phyloP scores from a whole-genome alignment of 2,797 vertebrate genomes.

The Ptychadena robeensis region DNA sequence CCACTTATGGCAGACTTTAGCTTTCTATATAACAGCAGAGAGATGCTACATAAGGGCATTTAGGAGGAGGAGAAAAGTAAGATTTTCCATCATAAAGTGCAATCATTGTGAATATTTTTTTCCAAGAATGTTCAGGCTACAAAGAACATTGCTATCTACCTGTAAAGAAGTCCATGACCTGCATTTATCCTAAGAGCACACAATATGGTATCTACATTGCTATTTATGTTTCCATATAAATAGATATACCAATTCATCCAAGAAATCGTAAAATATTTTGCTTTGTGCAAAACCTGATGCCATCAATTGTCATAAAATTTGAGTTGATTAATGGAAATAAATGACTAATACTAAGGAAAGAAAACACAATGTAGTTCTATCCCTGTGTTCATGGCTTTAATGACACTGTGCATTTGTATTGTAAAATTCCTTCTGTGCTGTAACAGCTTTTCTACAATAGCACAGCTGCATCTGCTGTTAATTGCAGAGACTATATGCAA shows the following conservation, averaged over 20 bases:
- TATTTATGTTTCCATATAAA: neutral
- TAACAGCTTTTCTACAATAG: slow-evolving; percentile 58
- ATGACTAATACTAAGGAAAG: slow-evolving; percentile 13
- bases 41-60: too few species aligned
- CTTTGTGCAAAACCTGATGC: neutral
- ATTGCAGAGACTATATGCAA: slow-evolving; percentile 56
- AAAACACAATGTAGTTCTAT: slow-evolving; percentile 37
- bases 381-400: slow-evolving; percentile 45
- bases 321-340: slow-evolving; percentile 21
- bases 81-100: neutral
- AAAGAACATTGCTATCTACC: neutral
- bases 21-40: too few species aligned
- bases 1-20: too few species aligned
- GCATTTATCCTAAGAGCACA: neutral
- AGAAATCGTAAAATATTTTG: neutral
- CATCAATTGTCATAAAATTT: slow-evolving; percentile 6
- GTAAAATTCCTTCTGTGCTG: slow-evolving; percentile 48
- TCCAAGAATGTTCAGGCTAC: neutral
- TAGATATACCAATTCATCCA: neutral
- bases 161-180: neutral
- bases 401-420: slow-evolving; percentile 49
- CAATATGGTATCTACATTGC: neutral
- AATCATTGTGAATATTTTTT: neutral
- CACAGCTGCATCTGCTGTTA: slow-evolving; percentile 59
- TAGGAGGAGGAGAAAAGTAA: too few species aligned